Base-by-base conservation (phyloP, 2,113 vertebrate genomes). In the Bagarius yarrelli region DNA sequence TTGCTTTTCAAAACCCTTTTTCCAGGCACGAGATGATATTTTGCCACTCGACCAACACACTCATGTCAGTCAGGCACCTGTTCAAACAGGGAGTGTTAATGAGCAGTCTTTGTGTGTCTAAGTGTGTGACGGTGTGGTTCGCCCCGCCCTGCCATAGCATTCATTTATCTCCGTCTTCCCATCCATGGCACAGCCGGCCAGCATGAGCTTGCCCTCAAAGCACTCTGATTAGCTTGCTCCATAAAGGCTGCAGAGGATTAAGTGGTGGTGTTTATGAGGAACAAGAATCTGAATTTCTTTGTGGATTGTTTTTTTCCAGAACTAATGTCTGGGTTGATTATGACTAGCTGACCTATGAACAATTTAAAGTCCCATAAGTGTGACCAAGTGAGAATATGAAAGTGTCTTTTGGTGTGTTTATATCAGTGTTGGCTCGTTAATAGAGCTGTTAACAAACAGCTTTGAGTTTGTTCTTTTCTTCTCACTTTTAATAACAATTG, bases 51-150 rank as follows among this genome's bases (percentile, higher is more conserved):
- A 72, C 79, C 76, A 76, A 47, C 76, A 78, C 80, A 85, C 56
- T 86, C 71, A 78, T 84, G 80, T 89, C 83, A 86, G 78, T 36
- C 85, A 89, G 84, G 88, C 92, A 92, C 89, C 91, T 92, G 90
- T 93, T 91, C 88, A 92, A 93, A 92, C 89, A 92, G 77, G 74
- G 80, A 89, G 87, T 83, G 85, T 88, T 89, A 91, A 91, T 90
- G 89, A 90, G 83, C 80, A 56, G 64, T 85, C 75, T 87, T 86
- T 88, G 86, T 88, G 87, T 88, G 76, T 80, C 76, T 83, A 63
- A 81, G 75, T 84, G 70, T 76, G 78, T 83, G 76, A 80, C 30
- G 52, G 74, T 71, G 70, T 78, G 71, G 72, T 82, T 80, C 36
- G 79, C 79, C 83, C 86, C 79, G 83, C 70, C 83, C 86, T 78